Conservation (phyloP, 1,140 invertebrate species). For the Orius laevigatus region DNA sequence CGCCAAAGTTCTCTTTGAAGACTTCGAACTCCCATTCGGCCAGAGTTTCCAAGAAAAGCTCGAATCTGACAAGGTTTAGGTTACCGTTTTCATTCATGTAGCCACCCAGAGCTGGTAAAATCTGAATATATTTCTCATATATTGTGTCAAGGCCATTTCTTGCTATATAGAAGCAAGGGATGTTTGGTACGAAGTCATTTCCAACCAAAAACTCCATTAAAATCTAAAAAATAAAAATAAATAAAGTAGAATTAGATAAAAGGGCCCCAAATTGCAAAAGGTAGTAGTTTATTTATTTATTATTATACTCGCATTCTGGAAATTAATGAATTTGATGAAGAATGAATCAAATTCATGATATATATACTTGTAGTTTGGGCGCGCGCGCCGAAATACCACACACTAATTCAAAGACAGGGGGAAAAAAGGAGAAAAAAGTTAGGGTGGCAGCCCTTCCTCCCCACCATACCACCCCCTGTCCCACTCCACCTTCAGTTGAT, state of each 20-base stretch:
- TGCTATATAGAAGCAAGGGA: conserved; percentile 85
- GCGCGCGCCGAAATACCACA: too few relatives aligned
- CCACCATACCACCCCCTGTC: too few relatives aligned
- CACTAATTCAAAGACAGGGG: too few relatives aligned
- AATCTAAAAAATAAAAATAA: conserved; percentile 33
- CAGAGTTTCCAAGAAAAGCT: conserved; percentile 67
- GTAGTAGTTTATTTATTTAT: too few relatives aligned
- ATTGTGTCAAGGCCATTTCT: conserved; percentile 73
- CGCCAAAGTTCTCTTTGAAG: conserved; percentile 48
- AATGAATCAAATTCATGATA: too few relatives aligned
- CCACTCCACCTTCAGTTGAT: too few relatives aligned
- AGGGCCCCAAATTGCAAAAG: background rate
- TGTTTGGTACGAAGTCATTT: conserved; percentile 92
- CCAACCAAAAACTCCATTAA: conserved; percentile 91
- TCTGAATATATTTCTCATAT: conserved; percentile 74
- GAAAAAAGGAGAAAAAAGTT: too few relatives aligned
- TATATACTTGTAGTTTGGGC: too few relatives aligned
- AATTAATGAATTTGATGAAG: too few relatives aligned
- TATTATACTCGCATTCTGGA: too few relatives aligned
- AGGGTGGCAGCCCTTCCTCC: too few relatives aligned
- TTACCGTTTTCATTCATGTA: conserved; percentile 85
- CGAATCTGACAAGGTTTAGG: conserved; percentile 70
- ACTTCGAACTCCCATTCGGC: conserved; percentile 63
- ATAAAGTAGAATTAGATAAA: background rate
- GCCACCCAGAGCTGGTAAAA: conserved; percentile 71